Conservation (phyloP, 1,140 invertebrate genomes). For the Heliconius melpomene region DNA sequence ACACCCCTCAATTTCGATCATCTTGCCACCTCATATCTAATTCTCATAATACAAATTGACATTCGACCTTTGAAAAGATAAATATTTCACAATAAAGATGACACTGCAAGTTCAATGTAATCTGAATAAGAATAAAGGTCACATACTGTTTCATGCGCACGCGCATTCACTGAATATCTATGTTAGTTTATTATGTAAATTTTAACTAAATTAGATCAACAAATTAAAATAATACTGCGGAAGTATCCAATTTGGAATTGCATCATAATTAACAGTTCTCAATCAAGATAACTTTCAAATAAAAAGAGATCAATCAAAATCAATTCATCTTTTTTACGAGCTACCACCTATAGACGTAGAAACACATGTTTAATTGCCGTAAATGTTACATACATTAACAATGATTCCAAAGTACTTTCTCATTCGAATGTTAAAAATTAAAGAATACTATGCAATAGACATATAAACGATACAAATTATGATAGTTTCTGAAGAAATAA, state of each 20-base stretch:
- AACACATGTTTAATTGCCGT: background rate
- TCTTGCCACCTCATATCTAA: constrained; percentile 63
- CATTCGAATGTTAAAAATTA: background rate
- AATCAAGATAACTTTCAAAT: background rate
- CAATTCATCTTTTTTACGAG: background rate
- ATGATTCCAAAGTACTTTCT: background rate
- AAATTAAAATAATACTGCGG: no score
- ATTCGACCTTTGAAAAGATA: background rate
- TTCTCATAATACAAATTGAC: constrained; percentile 45
- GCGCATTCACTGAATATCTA: constrained; percentile 17
- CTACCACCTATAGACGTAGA: background rate
- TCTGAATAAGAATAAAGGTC: constrained; percentile 37
- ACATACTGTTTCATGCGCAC: constrained; percentile 13
- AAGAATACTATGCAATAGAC: no score
- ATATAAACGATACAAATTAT: background rate
- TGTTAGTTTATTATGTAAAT: no score
- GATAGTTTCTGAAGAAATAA: background rate
- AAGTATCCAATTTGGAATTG: background rate
- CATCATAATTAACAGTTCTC: background rate
- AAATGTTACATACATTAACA: no score
- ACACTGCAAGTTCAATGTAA: constrained; percentile 57
- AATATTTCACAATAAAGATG: constrained; percentile 6
- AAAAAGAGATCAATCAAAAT: background rate
- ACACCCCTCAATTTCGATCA: constrained; percentile 53
- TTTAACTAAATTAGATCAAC: no score